Evolutionary conservation across 2,113 vertebrate species (phyloP), one percentile per base, ranked within the genome.

Genomic region (Aplodontia rufa): DNA sequence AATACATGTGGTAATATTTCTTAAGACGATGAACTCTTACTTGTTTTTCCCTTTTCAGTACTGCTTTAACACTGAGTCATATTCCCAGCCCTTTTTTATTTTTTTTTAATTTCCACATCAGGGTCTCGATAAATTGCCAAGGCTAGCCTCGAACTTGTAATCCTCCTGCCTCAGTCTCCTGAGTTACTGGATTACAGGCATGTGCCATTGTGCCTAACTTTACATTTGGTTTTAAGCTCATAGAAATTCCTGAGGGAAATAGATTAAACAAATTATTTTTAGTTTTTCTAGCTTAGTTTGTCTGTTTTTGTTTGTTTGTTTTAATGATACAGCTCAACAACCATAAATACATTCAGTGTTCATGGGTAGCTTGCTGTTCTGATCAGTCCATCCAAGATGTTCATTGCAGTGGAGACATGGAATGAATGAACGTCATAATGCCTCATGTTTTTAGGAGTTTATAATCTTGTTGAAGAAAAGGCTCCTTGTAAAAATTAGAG

Each of bases 281-380:
- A 79, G 53, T 83, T 5, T 91, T 94, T 93, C 24, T 68, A 84
- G 47, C 89, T 93, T 84, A 47, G 55, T 79, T 81, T 91, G 13
- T 78, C 40, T 42, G 35, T 71, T 60, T 91, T 68, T 83, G 74
- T 79, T 81, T 91, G 13, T 78, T n/a, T 42, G 35, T 71, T 60
- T 91, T 68, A 68, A 62, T 82, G 49, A 51, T 75, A 12, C 2
- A 83, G 26, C 9, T 75, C 69, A 87, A n/a, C 11, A 82, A 8
- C 4, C 11, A 13, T 69, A 79, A 80, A 53, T 66, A 24, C 47
- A 47, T 79, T 94, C 62, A 6, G 12, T 91, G 10, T 82, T 71
- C 42, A 30, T 45, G 12, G 35, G 19, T 66, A 40, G n/a, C 45
- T 72, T 75, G 58, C 12, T 19, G 22, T 91, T 78, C 60, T 69